Base-by-base conservation (phyloP, 2,113 vertebrate genomes). In the Brienomyrus longianalis region DNA sequence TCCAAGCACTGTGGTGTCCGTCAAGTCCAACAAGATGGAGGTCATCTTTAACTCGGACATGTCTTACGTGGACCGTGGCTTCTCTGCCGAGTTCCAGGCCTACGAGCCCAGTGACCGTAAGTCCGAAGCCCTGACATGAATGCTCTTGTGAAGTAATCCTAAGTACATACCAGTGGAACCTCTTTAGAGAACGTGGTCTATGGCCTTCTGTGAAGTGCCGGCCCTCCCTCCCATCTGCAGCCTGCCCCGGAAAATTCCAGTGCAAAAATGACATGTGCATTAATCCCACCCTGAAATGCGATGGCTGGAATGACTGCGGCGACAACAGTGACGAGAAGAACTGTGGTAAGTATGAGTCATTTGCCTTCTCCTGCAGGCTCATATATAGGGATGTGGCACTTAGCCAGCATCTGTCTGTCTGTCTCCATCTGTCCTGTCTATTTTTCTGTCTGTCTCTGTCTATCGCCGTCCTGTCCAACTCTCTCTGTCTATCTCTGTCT, bases 221-320 rank as follows among this genome's bases (percentile, higher is more conserved):
- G 62, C 88, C 62, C 15, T 84, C 43, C 39, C 43, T 50, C 89
- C 17, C 39, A 19, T 48, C 45, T 19, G 17, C 91, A 97, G 97
- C 96, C 0, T 97, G 97, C 59, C 95, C 96, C 0, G 95, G 95
- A 5, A 94, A 92, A 92, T 99, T 98, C 90, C 91, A 94, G 90
- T 99, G 98, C 90, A 91, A 91, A 54, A 97, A 95, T 0, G 96
- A 97, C 62, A 94, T 96, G 10, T 99, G 98, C 90, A 95, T 99
- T 2, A 90, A 89, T 39, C 66, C 5, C 0, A 83, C 89, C 1
- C 94, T 96, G 94, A 92, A 92, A 56, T 99, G 98, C 0, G 98
- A 99, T 0, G 98, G 98, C 9, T 97, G 96, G 95, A 89, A 96
- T 0, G 97, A 99, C 94, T 99, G 98, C 0, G 94, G 95, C 0